Evolutionary conservation across 2,113 vertebrate genomes (phyloP).

Genomic region (Daphoenositta chrysoptera): DNA sequence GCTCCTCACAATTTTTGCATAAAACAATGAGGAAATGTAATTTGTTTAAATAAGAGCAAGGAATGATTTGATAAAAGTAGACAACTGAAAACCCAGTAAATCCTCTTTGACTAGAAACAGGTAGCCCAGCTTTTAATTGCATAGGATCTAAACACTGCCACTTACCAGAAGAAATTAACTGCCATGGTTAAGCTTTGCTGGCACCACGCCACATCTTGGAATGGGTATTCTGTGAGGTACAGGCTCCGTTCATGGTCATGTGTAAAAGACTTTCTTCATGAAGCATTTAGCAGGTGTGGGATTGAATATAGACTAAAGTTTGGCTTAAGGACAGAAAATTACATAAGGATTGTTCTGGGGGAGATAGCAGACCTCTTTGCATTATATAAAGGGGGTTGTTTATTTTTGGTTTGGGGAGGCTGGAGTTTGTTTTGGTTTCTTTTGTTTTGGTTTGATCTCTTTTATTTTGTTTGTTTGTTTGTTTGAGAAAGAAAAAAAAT

Average conservation of each 20-base stretch:
- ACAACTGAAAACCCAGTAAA: not conserved
- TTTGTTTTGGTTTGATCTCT: not conserved
- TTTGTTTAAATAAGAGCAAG: not conserved
- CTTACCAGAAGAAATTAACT: not conserved
- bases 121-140: not conserved
- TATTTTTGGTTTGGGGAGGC: not conserved
- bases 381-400: not conserved
- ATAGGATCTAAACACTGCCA: not conserved
- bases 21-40: not conserved
- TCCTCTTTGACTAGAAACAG: not conserved
- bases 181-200: not conserved
- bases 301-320: not conserved
- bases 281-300: not conserved
- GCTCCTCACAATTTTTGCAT: not conserved
- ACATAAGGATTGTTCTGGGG: not conserved
- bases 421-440: not conserved
- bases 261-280: not conserved
- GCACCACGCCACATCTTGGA: not conserved
- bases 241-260: not conserved
- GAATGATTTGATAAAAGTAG: not conserved
- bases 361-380: not conserved
- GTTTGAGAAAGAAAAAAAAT: not conserved
- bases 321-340: not conserved
- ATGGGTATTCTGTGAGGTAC: not conserved
- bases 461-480: not conserved